A percentile compares a stretch with the other conserved stretches of the same genome.
phyloP scores from a whole-genome alignment of 1,140 invertebrate species.

The Leptopilina boulardi region DNA sequence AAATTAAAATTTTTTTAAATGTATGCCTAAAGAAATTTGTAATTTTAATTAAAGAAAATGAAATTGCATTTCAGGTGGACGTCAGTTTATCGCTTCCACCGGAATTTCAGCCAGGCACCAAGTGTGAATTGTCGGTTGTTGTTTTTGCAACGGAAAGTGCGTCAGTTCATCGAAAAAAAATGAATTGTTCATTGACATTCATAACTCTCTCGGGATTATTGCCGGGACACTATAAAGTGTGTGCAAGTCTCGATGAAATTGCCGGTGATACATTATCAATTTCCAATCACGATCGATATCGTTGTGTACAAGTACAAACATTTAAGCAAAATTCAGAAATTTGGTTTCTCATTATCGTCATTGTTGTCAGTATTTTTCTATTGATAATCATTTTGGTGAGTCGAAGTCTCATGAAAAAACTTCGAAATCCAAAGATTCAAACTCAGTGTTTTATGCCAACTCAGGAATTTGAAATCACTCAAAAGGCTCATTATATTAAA shows the following conservation, averaged over 20 bases:
- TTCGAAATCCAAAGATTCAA: conserved; percentile 62
- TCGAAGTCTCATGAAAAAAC: conserved; percentile 60
- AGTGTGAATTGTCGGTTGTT: conserved; percentile 62
- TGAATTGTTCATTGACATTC: conserved; percentile 64
- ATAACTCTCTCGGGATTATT: conserved; percentile 62
- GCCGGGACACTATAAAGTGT: conserved; percentile 70
- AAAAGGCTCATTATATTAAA: conserved; percentile 77
- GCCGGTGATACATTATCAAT: conserved; percentile 29
- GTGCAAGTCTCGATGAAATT: conserved; percentile 64
- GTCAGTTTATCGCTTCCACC: conserved; percentile 56
- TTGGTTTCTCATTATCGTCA: conserved; percentile 63
- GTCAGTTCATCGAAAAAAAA: conserved; percentile 59
- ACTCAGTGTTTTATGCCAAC: conserved; percentile 74
- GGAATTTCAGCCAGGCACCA: conserved; percentile 33
- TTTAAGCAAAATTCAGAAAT: conserved; percentile 62
- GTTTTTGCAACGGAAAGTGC: conserved; percentile 63
- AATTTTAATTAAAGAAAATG: too few species aligned
- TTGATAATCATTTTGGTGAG: conserved; percentile 58
- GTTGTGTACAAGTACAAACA: conserved; percentile 69
- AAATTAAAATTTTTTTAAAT: too few species aligned
- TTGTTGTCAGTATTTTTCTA: conserved; percentile 55
- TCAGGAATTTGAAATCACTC: conserved; percentile 74
- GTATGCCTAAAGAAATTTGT: too few species aligned
- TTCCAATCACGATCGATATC: conserved; percentile 47
- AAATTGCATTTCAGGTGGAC: conserved; percentile 52